phyloP scores from a whole-genome alignment of 2,113 vertebrate species.

The Leucoraja erinaceus region DNA sequence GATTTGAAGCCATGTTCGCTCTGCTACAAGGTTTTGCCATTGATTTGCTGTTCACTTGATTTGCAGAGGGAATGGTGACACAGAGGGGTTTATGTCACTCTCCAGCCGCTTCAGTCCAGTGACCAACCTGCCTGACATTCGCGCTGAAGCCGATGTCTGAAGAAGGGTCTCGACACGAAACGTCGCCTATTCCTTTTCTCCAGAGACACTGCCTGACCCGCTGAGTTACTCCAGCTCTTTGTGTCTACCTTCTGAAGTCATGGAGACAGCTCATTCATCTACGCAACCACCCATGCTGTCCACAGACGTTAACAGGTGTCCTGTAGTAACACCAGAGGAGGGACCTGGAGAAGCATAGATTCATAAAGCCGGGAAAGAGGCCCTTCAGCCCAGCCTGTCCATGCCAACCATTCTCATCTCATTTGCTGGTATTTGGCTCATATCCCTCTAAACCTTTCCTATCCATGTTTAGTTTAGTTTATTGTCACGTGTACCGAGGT shows the following conservation, averaged over 20 bases:
- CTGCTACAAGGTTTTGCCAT: background rate
- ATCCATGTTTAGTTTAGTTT: no score
- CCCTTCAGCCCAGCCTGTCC: no score
- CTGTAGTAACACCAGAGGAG: background rate
- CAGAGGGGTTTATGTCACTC: conserved; percentile 17
- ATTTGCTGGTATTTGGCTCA: no score
- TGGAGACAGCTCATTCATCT: conserved; percentile 1
- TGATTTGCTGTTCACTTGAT: background rate
- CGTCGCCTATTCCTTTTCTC: no score
- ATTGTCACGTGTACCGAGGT: no score
- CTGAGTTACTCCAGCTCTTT: no score
- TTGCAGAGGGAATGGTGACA: background rate
- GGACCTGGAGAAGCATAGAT: background rate
- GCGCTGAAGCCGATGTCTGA: background rate
- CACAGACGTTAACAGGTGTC: background rate
- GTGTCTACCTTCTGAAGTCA: background rate
- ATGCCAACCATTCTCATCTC: no score
- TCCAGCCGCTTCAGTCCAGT: background rate
- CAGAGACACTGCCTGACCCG: no score
- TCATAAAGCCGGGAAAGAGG: no score
- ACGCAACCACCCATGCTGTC: background rate
- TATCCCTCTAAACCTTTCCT: no score
- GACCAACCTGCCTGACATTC: background rate
- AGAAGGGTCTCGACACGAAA: no score
- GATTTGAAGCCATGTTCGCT: background rate